Percentiles rank a stretch among this genome's conserved stretches.
Evolutionary conservation across 2,797 vertebrate genomes (phyloP).

Genomic region (Graptemys geographica): DNA sequence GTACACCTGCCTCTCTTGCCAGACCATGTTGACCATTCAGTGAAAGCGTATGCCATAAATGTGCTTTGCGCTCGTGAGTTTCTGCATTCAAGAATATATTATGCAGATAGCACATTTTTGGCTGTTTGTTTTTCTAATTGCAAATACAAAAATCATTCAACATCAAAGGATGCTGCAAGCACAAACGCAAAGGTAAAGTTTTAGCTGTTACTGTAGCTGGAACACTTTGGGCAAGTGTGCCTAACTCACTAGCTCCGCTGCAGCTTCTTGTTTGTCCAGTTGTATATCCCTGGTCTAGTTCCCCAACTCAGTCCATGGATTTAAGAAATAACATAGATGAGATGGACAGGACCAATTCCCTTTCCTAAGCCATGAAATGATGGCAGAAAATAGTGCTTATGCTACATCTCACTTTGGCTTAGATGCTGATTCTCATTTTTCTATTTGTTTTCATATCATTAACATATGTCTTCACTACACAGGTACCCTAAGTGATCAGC

Average conservation of each 20-base stretch:
- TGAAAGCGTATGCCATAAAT: not conserved
- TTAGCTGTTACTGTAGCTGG: not conserved
- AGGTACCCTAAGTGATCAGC: not conserved
- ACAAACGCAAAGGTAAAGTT: not conserved
- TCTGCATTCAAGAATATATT: not conserved
- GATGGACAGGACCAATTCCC: no score
- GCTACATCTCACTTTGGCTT: not conserved
- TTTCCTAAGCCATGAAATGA: no score
- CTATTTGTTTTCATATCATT: not conserved
- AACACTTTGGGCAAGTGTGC: not conserved
- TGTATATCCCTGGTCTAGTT: not conserved
- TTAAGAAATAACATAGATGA: not conserved
- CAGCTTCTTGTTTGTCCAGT: not conserved
- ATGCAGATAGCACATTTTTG: not conserved
- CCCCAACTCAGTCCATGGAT: not conserved
- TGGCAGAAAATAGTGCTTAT: not conserved
- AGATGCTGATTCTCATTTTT: not conserved
- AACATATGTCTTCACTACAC: not conserved
- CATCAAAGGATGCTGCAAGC: not conserved
- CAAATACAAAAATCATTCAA: not conserved
- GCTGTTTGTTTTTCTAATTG: not conserved
- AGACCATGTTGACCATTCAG: not conserved
- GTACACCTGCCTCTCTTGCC: not conserved
- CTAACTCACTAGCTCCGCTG: not conserved
- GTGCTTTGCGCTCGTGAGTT: not conserved